Evolutionary conservation across 2,113 vertebrate species (phyloP).

Genomic region (Diphyllodes magnificus): DNA sequence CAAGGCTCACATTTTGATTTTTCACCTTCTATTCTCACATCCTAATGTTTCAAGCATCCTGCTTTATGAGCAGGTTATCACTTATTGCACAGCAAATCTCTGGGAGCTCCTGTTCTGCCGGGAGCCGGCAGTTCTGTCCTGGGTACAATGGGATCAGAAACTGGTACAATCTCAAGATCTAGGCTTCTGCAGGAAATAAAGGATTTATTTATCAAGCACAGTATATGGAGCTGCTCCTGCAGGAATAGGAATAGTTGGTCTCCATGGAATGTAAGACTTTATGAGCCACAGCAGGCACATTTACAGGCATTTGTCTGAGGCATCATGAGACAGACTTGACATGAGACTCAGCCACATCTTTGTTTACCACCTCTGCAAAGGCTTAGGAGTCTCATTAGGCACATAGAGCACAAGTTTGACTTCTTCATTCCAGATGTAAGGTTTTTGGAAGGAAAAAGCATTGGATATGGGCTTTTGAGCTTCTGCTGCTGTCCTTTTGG

Average conservation of each 20-base stretch:
- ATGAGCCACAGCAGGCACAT: neutral
- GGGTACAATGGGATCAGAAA: neutral
- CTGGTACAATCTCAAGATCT: neutral
- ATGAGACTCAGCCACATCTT: neutral
- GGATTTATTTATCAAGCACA: neutral
- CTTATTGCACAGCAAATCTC: neutral
- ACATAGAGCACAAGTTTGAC: neutral
- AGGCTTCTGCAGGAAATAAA: neutral
- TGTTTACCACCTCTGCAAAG: neutral
- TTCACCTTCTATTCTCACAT: conserved; percentile 8
- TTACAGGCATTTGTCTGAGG: neutral
- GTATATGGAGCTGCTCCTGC: neutral
- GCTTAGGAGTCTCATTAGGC: neutral
- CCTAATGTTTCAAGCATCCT: neutral
- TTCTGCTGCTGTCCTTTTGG: neutral
- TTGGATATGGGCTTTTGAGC: neutral
- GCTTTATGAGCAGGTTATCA: neutral
- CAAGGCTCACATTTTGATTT: conserved; percentile 6
- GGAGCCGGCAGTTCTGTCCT: neutral
- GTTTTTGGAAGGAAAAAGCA: neutral
- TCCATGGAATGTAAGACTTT: neutral
- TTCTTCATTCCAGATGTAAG: neutral
- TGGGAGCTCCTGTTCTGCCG: neutral
- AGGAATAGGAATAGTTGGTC: neutral
- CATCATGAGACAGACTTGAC: neutral